A percentile compares a stretch with the other conserved stretches of the same genome.
phyloP scores from a whole-genome alignment of 2,888 invertebrate species.

The Pardosa pseudoannulata region DNA sequence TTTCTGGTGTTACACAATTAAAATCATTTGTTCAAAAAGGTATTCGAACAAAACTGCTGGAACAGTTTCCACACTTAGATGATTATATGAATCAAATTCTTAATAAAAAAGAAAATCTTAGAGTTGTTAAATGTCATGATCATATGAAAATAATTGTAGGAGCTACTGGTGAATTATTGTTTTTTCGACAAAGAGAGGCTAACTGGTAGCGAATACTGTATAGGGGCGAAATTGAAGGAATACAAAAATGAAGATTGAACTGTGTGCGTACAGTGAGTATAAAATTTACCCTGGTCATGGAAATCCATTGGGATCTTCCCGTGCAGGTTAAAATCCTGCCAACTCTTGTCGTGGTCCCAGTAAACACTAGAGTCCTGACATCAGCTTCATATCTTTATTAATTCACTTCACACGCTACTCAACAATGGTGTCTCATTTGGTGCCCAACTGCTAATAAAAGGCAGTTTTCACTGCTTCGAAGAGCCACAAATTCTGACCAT shows the following conservation, averaged over 20 bases:
- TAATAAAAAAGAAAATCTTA: conserved; percentile 95
- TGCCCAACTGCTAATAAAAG: no score
- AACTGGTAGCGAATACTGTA: neutral
- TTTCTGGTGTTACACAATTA: conserved; percentile 96
- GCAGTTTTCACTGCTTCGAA: no score
- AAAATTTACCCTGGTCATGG: conserved; percentile 99
- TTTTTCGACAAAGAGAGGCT: conserved; percentile 95
- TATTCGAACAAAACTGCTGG: conserved; percentile 86
- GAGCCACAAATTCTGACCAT: no score
- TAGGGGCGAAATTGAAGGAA: neutral
- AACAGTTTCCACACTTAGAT: conserved; percentile 91
- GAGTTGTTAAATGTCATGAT: conserved; percentile 96
- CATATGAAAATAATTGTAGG: conserved; percentile 98
- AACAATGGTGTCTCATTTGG: no score
- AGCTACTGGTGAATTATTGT: conserved; percentile 92
- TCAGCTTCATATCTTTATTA: no score
- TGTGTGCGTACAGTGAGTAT: conserved; percentile 99
- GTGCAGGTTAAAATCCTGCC: no score
- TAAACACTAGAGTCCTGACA: no score
- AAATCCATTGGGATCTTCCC: no score
- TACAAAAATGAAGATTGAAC: conserved; percentile 84
- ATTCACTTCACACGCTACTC: no score
- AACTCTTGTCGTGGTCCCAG: no score
- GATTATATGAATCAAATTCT: conserved; percentile 90
- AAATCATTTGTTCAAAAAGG: conserved; percentile 99